Evolutionary conservation across 2,888 invertebrate species (phyloP).

Genomic region (Brenthis hecate): DNA sequence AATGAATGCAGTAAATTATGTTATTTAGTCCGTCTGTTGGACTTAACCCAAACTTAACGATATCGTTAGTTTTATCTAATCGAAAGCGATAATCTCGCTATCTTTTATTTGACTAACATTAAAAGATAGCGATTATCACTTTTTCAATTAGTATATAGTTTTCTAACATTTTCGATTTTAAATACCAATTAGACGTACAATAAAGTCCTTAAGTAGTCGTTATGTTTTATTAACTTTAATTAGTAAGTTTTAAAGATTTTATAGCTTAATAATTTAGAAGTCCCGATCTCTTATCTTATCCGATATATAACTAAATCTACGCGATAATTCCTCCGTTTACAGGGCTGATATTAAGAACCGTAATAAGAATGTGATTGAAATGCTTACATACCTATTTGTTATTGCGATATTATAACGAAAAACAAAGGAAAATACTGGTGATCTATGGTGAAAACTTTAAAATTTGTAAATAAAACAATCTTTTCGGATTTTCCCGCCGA

Average conservation of each 20-base stretch:
- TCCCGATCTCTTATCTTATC: not conserved
- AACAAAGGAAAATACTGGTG: too few relatives aligned
- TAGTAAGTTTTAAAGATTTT: not conserved
- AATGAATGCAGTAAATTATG: slow-evolving; percentile 23
- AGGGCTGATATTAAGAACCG: too few relatives aligned
- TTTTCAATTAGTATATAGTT: slow-evolving; percentile 29
- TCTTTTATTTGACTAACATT: slow-evolving; percentile 4
- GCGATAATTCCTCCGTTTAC: too few relatives aligned
- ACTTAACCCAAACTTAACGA: slow-evolving; percentile 19
- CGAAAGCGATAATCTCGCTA: slow-evolving; percentile 19
- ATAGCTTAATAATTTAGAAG: not conserved
- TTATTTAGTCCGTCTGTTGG: slow-evolving; percentile 19
- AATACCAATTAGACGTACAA: slow-evolving; percentile 13
- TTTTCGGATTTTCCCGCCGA: too few relatives aligned
- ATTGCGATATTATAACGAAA: too few relatives aligned
- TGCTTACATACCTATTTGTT: too few relatives aligned
- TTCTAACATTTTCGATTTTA: slow-evolving; percentile 11
- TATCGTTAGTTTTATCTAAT: slow-evolving; percentile 27
- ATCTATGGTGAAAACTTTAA: too few relatives aligned
- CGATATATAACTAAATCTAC: too few relatives aligned
- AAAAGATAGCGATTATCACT: too few relatives aligned
- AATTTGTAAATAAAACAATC: too few relatives aligned
- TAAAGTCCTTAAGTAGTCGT: slow-evolving; percentile 2
- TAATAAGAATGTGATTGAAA: too few relatives aligned
- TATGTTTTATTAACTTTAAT: slow-evolving; percentile 14